Percentiles rank a stretch among this genome's conserved stretches.
Evolutionary conservation across 2,888 invertebrate species (phyloP).

Genomic region (Neoaliturus tenellus): DNA sequence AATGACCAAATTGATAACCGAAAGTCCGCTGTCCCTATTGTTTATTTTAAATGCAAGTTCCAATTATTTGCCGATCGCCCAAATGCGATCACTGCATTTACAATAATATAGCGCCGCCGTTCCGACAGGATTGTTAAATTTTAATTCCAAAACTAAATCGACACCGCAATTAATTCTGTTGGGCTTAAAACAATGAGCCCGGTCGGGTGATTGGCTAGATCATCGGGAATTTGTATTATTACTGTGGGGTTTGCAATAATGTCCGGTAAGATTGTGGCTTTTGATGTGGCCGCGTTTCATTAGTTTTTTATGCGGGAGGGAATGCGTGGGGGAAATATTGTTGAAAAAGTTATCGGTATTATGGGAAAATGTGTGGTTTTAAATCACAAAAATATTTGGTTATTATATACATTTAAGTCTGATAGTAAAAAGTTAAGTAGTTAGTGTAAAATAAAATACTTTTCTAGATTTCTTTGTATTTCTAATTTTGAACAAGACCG

Average conservation of each 20-base stretch:
- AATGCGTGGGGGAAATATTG: not conserved
- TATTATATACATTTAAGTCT: too few relatives aligned
- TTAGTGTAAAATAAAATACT: too few relatives aligned
- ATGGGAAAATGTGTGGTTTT: too few relatives aligned
- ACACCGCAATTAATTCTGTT: slow-evolving; percentile 33
- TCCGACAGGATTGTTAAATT: slow-evolving; percentile 37
- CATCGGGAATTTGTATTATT: slow-evolving; percentile 30
- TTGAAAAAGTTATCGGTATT: too few relatives aligned
- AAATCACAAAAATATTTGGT: too few relatives aligned
- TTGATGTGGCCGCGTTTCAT: slow-evolving; percentile 14
- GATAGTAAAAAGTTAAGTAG: too few relatives aligned
- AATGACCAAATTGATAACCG: slow-evolving; percentile 30
- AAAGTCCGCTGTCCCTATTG: slow-evolving; percentile 44
- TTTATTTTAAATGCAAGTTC: slow-evolving; percentile 49
- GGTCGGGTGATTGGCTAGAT: slow-evolving; percentile 41
- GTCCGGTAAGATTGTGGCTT: slow-evolving; percentile 22
- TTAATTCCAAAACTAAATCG: slow-evolving; percentile 51
- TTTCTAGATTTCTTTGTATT: too few relatives aligned
- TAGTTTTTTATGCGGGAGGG: not conserved
- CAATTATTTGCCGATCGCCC: slow-evolving; percentile 23
- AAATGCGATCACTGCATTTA: slow-evolving; percentile 28
- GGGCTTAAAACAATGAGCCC: slow-evolving; percentile 35
- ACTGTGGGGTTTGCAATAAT: slow-evolving; percentile 4
- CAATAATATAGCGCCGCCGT: slow-evolving; percentile 39
- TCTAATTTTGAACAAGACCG: too few relatives aligned